phyloP scores from a whole-genome alignment of 2,797 vertebrate species.

The Cottoperca gobio region DNA sequence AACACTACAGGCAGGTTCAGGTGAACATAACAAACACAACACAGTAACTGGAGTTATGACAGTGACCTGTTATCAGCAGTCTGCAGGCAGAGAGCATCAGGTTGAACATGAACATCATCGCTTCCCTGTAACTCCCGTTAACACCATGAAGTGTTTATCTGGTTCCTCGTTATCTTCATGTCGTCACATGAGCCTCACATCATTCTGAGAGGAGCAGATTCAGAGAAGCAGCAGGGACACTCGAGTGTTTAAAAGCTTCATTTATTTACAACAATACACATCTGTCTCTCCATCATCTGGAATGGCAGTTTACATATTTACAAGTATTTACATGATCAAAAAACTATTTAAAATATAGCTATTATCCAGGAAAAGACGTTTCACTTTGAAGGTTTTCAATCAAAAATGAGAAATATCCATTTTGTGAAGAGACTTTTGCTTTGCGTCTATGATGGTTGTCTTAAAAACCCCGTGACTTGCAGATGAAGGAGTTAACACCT shows the following conservation, averaged over 20 bases:
- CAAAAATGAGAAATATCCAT: neutral
- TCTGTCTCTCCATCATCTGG: neutral
- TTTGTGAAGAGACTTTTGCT: neutral
- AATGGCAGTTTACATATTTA: conserved; percentile 56
- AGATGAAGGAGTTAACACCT: no score
- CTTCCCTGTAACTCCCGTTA: neutral
- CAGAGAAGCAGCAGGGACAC: neutral
- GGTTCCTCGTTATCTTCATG: neutral
- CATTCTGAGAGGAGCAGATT: neutral
- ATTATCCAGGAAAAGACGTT: neutral
- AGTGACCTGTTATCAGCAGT: conserved; percentile 29
- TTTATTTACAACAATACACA: conserved; percentile 59
- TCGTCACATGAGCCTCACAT: neutral
- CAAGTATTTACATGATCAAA: conserved; percentile 61
- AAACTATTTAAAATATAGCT: conserved; percentile 11
- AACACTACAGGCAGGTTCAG: neutral
- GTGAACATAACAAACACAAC: neutral
- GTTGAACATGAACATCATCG: neutral
- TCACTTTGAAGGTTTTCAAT: neutral
- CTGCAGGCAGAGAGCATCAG: conserved; percentile 29
- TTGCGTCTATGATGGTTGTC: neutral
- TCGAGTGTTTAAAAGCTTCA: conserved; percentile 40
- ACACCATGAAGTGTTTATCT: neutral
- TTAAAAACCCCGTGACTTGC: no score
- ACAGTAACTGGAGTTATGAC: neutral